phyloP scores from a whole-genome alignment of 2,797 vertebrate species.

The Avahi laniger region DNA sequence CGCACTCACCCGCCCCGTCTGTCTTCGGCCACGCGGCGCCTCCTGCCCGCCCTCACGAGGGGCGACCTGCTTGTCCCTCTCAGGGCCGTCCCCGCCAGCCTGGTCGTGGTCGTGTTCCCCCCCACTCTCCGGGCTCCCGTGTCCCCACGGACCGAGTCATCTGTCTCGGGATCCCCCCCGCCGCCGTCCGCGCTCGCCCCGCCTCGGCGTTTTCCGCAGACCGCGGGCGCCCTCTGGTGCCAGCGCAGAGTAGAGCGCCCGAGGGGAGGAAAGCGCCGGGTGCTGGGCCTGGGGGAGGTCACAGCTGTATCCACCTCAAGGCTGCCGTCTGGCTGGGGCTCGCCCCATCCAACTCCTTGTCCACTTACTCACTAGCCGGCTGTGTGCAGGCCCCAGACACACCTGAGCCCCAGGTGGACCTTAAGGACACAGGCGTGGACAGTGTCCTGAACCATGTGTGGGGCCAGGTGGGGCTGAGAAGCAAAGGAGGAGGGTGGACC shows the following conservation, averaged over 20 bases:
- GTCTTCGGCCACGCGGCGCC: not conserved
- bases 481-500: not conserved
- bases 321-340: not conserved
- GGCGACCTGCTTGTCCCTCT: not conserved
- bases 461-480: not conserved
- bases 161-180: not conserved
- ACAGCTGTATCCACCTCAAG: not conserved
- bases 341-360: not conserved
- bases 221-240: constrained; percentile 63
- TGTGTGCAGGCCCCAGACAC: not conserved
- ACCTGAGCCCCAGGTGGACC: not conserved
- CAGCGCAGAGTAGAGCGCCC: rapidly evolving
- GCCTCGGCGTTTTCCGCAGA: not conserved
- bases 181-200: rapidly evolving
- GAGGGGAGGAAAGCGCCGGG: not conserved
- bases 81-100: not conserved
- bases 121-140: not conserved
- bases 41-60: not conserved
- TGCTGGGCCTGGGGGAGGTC: not conserved
- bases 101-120: too few relatives aligned
- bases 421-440: not conserved
- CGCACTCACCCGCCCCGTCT: not conserved
- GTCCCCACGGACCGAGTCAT: not conserved
- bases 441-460: too few relatives aligned
- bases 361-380: not conserved